Conservation (phyloP, 2,113 vertebrate species). For the Equus quagga region DNA sequence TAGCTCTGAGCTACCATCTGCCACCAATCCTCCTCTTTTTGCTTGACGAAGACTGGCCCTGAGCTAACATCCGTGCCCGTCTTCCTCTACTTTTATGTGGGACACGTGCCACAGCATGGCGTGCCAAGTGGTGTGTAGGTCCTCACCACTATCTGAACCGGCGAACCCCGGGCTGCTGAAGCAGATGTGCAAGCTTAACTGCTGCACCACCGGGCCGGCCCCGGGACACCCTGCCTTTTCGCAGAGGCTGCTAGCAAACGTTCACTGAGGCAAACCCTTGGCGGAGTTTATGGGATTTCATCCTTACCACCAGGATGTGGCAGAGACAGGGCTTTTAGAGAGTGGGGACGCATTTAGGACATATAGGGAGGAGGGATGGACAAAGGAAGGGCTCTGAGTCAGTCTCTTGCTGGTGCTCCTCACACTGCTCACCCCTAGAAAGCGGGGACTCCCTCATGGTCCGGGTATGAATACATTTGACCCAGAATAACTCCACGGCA, state of each 20-base stretch:
- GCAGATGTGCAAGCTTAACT: too few species aligned
- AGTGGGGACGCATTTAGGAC: background rate
- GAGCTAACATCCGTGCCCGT: too few species aligned
- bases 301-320: background rate
- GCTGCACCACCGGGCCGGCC: too few species aligned
- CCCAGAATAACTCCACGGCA: background rate
- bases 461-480: background rate
- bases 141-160: too few species aligned
- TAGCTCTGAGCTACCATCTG: too few species aligned
- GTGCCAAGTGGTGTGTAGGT: too few species aligned
- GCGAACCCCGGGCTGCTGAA: too few species aligned
- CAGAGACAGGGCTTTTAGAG: constrained; percentile 2
- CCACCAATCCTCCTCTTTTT: too few species aligned
- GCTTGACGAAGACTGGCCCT: too few species aligned
- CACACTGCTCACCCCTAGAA: background rate
- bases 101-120: too few species aligned
- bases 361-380: background rate
- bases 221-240: background rate
- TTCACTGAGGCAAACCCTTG: background rate
- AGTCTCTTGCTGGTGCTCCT: background rate
- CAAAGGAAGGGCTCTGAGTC: background rate
- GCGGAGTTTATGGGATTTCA: background rate
- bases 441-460: background rate
- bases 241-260: background rate
- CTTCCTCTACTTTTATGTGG: too few species aligned